A percentile compares a stretch with the other conserved stretches of the same genome.
These are phyloP conservation scores for Tangara arthus DNA, from an alignment of 2,797 vertebrate genomes.

Conservation along the genomic window DNA sequence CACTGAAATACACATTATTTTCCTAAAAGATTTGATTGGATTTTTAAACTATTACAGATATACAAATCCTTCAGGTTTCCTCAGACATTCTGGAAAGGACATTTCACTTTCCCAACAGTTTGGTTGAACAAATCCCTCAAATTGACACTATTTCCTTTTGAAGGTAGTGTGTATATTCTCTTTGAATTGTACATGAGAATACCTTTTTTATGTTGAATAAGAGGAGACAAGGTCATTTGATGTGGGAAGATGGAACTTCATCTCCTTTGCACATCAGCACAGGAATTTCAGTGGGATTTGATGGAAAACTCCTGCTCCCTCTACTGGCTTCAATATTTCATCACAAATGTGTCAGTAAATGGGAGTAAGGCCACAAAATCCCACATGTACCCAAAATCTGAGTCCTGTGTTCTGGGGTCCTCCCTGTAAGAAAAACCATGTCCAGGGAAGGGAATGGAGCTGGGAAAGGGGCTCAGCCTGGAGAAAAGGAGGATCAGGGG, in stretches of 20 bases:
- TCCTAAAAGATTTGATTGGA: not conserved
- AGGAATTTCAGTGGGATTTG: not conserved
- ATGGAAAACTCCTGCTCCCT: constrained; percentile 27
- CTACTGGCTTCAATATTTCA: not conserved
- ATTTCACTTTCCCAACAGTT: not conserved
- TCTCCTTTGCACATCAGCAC: not conserved
- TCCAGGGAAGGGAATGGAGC: not conserved
- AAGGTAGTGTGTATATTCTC: not conserved
- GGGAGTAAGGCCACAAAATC: rapidly evolving
- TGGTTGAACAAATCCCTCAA: not conserved
- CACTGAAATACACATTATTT: not conserved
- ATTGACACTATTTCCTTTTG: rapidly evolving
- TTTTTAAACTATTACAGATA: not conserved
- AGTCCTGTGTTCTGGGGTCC: not conserved
- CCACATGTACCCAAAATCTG: rapidly evolving
- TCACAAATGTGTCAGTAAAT: rapidly evolving
- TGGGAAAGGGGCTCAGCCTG: not conserved
- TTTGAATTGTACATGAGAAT: rapidly evolving
- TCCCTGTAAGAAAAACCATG: rapidly evolving
- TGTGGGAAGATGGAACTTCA: not conserved
- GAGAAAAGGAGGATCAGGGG: not conserved
- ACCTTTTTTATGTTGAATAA: not conserved
- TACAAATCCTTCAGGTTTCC: not conserved
- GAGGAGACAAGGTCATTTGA: not conserved
- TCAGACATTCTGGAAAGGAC: not conserved